phyloP scores from a whole-genome alignment of 2,888 invertebrate genomes.

The Campoplex capitator region DNA sequence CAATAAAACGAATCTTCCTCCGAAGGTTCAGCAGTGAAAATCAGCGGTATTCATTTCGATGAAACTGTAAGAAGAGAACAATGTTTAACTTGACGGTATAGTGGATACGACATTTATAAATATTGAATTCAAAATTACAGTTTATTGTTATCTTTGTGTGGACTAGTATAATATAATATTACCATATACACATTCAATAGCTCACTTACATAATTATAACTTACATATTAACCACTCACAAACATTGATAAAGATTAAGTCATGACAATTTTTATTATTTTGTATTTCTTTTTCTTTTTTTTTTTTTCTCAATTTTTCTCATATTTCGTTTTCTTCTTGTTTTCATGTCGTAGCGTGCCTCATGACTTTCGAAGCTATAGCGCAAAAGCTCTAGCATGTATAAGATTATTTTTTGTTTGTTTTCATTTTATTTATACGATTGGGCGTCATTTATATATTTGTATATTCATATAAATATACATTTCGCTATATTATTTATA shows the following conservation, averaged over 20 bases:
- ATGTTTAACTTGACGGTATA: background rate
- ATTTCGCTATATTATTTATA: background rate
- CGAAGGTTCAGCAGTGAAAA: background rate
- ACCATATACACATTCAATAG: constrained; percentile 85
- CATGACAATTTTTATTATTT: constrained; percentile 79
- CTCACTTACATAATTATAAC: constrained; percentile 83
- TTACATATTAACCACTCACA: constrained; percentile 83
- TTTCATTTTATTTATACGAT: constrained; percentile 63
- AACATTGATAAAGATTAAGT: constrained; percentile 84
- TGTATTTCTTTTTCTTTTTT: constrained; percentile 49
- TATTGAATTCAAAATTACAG: constrained; percentile 84
- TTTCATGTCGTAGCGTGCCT: constrained; percentile 75
- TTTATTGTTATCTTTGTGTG: constrained; percentile 84
- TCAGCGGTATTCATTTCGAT: background rate
- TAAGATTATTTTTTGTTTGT: constrained; percentile 77
- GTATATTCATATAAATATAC: constrained; percentile 31
- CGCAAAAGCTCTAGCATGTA: constrained; percentile 82
- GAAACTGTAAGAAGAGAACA: background rate
- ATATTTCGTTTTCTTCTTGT: constrained; percentile 43
- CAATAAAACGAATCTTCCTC: too few species aligned
- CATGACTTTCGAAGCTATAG: constrained; percentile 83
- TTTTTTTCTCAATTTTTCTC: constrained; percentile 67
- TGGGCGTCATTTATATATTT: constrained; percentile 64
- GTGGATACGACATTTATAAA: constrained; percentile 25
- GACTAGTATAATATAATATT: constrained; percentile 83